Conservation (phyloP, 2,797 vertebrate genomes). For the Megaceryle alcyon region DNA sequence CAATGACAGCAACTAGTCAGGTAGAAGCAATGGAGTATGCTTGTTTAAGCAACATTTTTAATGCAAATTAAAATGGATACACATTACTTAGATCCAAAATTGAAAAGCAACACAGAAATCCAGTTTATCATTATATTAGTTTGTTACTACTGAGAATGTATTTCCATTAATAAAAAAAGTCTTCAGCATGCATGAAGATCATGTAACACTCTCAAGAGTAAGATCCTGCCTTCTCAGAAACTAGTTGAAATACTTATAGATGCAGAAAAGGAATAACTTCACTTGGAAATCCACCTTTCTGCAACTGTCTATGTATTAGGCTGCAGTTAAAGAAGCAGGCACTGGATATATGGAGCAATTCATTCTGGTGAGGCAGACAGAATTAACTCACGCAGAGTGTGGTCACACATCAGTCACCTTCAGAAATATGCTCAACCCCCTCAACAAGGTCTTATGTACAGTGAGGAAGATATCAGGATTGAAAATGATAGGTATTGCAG, state of each 20-base stretch:
- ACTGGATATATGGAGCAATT: not conserved
- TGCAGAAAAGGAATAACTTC: not conserved
- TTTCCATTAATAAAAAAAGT: not conserved
- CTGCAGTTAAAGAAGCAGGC: not conserved
- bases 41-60: not conserved
- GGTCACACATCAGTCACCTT: not conserved
- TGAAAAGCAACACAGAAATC: not conserved
- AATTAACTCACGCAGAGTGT: rapidly evolving
- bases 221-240: constrained; percentile 13
- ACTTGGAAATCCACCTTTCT: not conserved
- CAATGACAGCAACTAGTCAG: not conserved
- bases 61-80: not conserved
- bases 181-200: not conserved
- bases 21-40: not conserved
- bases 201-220: not conserved
- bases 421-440: not conserved
- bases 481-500: not conserved
- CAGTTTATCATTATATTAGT: not conserved
- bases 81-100: not conserved
- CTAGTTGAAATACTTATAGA: not conserved
- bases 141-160: not conserved
- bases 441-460: too few species aligned
- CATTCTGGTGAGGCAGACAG: not conserved
- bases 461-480: not conserved
- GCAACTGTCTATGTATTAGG: not conserved